phyloP scores from a whole-genome alignment of 2,888 invertebrate genomes.

The Gerosis bhagava region DNA sequence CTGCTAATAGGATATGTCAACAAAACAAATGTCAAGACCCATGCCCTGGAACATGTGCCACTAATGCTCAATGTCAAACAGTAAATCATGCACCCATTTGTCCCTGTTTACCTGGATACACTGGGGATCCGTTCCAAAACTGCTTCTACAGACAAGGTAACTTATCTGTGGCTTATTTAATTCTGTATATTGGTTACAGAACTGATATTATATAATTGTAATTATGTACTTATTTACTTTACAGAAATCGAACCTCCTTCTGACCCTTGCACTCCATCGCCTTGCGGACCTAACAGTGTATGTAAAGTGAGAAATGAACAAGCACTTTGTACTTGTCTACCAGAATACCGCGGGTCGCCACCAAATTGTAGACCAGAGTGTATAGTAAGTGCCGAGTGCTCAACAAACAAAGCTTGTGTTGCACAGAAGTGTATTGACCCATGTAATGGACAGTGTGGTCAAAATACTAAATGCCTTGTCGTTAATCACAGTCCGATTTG shows the following conservation, averaged over 20 bases:
- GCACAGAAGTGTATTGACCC: constrained; percentile 90
- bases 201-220: no score
- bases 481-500: constrained; percentile 92
- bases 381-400: constrained; percentile 90
- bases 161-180: no score
- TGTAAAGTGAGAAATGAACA: constrained; percentile 87
- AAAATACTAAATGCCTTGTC: constrained; percentile 92
- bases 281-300: constrained; percentile 90
- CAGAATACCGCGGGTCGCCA: constrained; percentile 88
- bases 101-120: constrained; percentile 87
- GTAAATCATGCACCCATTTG: constrained; percentile 90
- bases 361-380: constrained; percentile 91
- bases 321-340: constrained; percentile 89
- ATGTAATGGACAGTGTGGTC: constrained; percentile 90
- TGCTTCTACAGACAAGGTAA: no score
- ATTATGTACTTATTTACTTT: constrained; percentile 55
- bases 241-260: constrained; percentile 72
- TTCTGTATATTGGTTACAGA: constrained; percentile 77
- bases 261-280: constrained; percentile 89
- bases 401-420: constrained; percentile 88
- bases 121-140: constrained; percentile 87
- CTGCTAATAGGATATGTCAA: constrained; percentile 87
- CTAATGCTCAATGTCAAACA: constrained; percentile 89
- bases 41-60: constrained; percentile 89
- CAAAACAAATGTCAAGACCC: constrained; percentile 91